phyloP scores from a whole-genome alignment of 2,113 vertebrate genomes.

The Paedocypris sp. region DNA sequence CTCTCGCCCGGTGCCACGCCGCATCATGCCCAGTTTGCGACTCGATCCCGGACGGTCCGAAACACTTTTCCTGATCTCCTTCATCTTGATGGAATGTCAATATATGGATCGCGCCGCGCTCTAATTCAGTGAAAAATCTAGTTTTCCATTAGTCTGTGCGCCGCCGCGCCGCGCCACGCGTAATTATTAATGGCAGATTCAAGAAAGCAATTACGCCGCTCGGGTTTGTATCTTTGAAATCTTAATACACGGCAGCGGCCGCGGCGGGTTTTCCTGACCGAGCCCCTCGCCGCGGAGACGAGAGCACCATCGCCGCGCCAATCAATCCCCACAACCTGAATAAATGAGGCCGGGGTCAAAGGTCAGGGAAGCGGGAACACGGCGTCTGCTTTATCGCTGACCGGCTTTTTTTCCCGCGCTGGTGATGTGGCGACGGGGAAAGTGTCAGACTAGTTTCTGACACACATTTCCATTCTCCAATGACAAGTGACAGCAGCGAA shows the following conservation, averaged over 20 bases:
- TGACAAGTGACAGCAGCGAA: slow-evolving; percentile 87
- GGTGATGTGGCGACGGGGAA: slow-evolving; percentile 57
- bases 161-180: slow-evolving; percentile 79
- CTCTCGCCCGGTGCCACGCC: slow-evolving; percentile 62
- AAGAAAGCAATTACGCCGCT: slow-evolving; percentile 96
- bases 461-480: slow-evolving; percentile 83
- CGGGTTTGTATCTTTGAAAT: slow-evolving; percentile 90
- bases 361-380: neutral
- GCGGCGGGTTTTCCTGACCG: too few species aligned
- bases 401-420: slow-evolving; percentile 20
- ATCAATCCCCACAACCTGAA: neutral
- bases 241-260: slow-evolving; percentile 82
- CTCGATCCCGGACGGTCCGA: slow-evolving; percentile 77
- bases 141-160: slow-evolving; percentile 98
- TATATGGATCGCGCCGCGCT: slow-evolving; percentile 91
- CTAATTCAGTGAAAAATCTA: slow-evolving; percentile 99
- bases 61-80: slow-evolving; percentile 96
- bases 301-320: too few species aligned
- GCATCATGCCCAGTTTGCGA: slow-evolving; percentile 77
- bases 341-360: neutral
- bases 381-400: slow-evolving; percentile 35
- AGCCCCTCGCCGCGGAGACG: too few species aligned
- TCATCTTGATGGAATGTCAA: slow-evolving; percentile 95
- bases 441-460: slow-evolving; percentile 94
- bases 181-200: slow-evolving; percentile 99